Percentiles rank a stretch among this genome's conserved stretches.
Conservation (phyloP, 1,140 invertebrate species). For the Cotesia chilonis region DNA sequence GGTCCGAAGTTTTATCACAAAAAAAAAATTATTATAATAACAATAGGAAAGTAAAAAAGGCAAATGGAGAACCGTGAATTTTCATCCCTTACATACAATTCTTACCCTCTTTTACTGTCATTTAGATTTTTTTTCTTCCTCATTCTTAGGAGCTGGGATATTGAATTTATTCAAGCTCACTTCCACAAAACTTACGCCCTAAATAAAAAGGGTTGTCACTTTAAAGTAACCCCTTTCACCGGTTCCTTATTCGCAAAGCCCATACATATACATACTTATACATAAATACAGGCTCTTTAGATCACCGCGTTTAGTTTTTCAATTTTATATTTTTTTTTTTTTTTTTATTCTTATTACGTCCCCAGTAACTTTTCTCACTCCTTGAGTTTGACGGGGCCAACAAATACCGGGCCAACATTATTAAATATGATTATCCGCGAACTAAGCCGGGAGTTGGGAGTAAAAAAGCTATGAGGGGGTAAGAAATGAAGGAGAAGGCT, state of each 20-base stretch:
- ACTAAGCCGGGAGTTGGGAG: constrained; percentile 32
- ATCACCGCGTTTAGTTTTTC: constrained; percentile 44
- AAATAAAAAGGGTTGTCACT: constrained; percentile 67
- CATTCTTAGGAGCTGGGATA: constrained; percentile 49
- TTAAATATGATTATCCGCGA: constrained; percentile 64
- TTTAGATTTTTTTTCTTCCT: constrained; percentile 8
- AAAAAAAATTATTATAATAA: no score
- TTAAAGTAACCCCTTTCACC: constrained; percentile 30
- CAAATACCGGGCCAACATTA: constrained; percentile 61
- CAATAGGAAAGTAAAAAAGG: constrained; percentile 18
- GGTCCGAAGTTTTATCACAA: no score
- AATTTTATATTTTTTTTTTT: constrained; percentile 41
- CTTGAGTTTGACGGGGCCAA: constrained; percentile 56
- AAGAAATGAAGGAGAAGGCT: constrained; percentile 36
- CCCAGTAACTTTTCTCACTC: constrained; percentile 24
- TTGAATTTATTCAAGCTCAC: constrained; percentile 61
- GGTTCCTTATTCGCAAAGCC: constrained; percentile 17
- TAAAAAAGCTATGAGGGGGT: background rate
- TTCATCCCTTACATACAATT: constrained; percentile 20
- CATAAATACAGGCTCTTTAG: background rate
- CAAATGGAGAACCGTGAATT: constrained; percentile 24
- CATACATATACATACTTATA: background rate
- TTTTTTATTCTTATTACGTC: constrained; percentile 9
- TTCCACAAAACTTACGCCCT: constrained; percentile 54
- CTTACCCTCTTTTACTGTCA: background rate